Evolutionary conservation across 1,140 invertebrate species (phyloP), one percentile per base, ranked within the genome.

Genomic region (Copidosoma floridanum): DNA sequence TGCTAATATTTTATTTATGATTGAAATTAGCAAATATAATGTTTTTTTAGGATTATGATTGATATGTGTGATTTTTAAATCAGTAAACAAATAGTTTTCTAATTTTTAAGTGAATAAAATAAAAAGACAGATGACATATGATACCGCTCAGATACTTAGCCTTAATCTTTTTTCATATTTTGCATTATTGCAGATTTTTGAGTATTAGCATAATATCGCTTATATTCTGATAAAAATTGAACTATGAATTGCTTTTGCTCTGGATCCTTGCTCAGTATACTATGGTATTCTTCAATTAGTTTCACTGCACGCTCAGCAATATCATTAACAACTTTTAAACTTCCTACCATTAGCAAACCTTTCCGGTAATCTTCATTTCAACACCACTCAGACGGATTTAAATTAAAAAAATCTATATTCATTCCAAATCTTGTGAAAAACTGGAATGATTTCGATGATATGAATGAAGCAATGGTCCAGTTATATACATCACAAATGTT

Each of bases 271-370:
- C 29, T 61, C 0, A 67, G 16, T 23, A 57, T 53, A 27, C 43
- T 61, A 48, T 62, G 56, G 44, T 66, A 68, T 21, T 66, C 61
- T 61, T 64, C 12, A 23, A 66, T 60, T 40, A 66, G 46, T 50
- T 56, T 29, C n/a, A 66, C 60, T 37, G 32, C 63, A 18, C 61
- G 11, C 38, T 67, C 65, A 23, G 65, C 63, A 47, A 50, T 35
- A 18, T 67, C 67, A 44, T 69, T 69, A 16, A 69, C 63, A 24
- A 67, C 61, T 52, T 63, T 68, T 38, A 68, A 37, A 3, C 32
- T 61, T 21, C 27, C 26, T n/a, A 64, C 37, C n/a, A 63, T 18
- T 27, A 18, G 2, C 26, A 61, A 24, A 18, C 40, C 58, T 4
- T 57, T 38, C 14, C 57, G n/a, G n/a, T n/a, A n/a, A n/a, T n/a